Base-by-base conservation (phyloP, 2,113 vertebrate species). In the Onychostruthus taczanowskii region DNA sequence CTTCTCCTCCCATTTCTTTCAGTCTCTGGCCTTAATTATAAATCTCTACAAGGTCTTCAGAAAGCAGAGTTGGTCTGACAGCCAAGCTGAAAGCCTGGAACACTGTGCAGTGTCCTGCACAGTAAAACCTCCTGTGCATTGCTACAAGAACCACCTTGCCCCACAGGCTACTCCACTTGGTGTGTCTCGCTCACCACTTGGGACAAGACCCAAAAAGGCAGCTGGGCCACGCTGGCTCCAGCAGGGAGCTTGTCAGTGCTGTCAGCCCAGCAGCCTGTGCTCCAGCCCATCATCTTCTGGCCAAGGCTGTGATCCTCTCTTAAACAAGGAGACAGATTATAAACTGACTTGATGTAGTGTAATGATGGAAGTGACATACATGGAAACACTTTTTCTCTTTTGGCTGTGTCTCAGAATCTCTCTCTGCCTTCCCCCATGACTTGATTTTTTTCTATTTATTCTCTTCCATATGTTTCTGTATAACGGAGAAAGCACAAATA, bases 401-500 rank as follows among this genome's bases (percentile, higher is more conserved):
- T 91, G 75, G 63, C 59, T 81, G 3, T 3, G 5, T 26, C 16
- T 83, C 50, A 58, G 79, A 63, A 84, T 81, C 75, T 74, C 81
- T 77, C n/a, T 96, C 87, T 91, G 69, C 67, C 75, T 90, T 80
- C 76, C 50, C 22, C 46, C 89, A 14, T 11, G 7, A 63, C 63
- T 24, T 18, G 47, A 49, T 64, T 5, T 47, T 87, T 87, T 86
- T 77, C 94, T 95, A 93, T 95, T 93, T 94, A 86, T 95, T 93
- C 56, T 90, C 80, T 43, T 89, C 91, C 94, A 52, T 95, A 90
- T 92, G 96, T 62, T 96, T 94, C 83, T 47, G 39, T 86, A 10
- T 62, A 86, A 86, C 13, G 31, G 23, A 89, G 62, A 78, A 94
- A 90, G 76, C 79, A 82, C 67, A 95, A 95, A 95, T 91, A 94